Percentiles rank a stretch among this genome's conserved stretches.
Conservation (phyloP, 2,888 invertebrate species). For the Yponomeuta plumbellus region DNA sequence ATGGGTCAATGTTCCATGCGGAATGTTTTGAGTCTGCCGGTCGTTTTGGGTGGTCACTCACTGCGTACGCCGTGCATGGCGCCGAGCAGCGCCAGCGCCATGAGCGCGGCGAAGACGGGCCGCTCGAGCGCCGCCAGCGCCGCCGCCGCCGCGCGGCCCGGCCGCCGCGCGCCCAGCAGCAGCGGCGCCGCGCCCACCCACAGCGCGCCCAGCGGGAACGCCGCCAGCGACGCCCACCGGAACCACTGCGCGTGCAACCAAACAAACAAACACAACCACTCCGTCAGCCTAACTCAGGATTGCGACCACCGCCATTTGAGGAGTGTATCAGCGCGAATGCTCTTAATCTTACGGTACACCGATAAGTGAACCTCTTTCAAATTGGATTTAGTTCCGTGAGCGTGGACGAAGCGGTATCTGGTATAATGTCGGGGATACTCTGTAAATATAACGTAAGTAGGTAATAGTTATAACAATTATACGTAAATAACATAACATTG, state of each 20-base stretch:
- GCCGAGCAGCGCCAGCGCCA: slow-evolving; percentile 49
- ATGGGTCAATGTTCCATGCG: no score
- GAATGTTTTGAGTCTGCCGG: neutral
- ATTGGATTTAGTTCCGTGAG: no score
- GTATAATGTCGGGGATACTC: no score
- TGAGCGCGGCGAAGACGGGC: slow-evolving; percentile 51
- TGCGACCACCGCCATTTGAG: no score
- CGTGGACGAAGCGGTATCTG: no score
- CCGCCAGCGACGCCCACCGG: slow-evolving; percentile 42
- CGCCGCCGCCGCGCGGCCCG: slow-evolving; percentile 40
- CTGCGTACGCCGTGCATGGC: slow-evolving; percentile 54
- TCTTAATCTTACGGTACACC: no score
- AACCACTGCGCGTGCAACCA: slow-evolving; percentile 41
- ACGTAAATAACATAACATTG: no score
- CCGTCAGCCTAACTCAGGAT: no score
- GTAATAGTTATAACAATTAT: no score
- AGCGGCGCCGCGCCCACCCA: slow-evolving; percentile 50
- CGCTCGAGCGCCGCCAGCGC: slow-evolving; percentile 57
- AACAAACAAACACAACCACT: neutral
- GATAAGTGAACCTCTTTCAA: no score
- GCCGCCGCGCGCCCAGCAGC: slow-evolving; percentile 39
- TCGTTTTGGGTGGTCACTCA: slow-evolving; percentile 29
- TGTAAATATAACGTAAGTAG: no score
- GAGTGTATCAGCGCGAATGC: no score
- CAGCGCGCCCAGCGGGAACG: slow-evolving; percentile 46